Evolutionary conservation across 2,888 invertebrate species (phyloP).

Genomic region (Dilophus febrilis): DNA sequence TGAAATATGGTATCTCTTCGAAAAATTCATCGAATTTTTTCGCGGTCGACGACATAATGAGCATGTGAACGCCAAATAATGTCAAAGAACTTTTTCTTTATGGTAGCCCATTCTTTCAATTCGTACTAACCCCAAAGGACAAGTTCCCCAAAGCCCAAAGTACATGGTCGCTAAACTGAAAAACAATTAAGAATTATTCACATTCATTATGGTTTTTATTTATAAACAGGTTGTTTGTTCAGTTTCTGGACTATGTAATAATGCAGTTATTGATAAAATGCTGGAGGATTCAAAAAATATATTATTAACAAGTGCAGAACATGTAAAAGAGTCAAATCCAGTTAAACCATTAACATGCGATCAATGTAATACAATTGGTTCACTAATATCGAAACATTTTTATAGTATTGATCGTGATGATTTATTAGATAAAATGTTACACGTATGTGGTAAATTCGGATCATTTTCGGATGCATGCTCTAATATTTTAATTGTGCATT

Average conservation of each 20-base stretch:
- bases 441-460: conserved; percentile 49
- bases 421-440: conserved; percentile 25
- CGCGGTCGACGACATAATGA: no score
- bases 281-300: conserved; percentile 32
- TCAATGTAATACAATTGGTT: conserved; percentile 22
- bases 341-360: conserved; percentile 17
- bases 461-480: conserved; percentile 67
- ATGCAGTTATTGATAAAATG: conserved; percentile 46
- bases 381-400: conserved; percentile 22
- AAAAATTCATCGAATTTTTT: no score
- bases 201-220: no score
- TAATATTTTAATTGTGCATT: conserved; percentile 53
- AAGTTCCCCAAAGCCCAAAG: no score
- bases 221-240: conserved; percentile 56
- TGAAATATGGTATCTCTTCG: no score
- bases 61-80: no score
- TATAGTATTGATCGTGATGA: conserved; percentile 22
- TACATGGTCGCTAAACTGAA: no score
- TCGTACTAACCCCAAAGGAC: no score
- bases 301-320: conserved; percentile 20
- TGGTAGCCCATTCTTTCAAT: no score
- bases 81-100: no score
- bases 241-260: conserved; percentile 78
- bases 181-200: no score
- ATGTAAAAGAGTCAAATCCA: conserved; percentile 19